Evolutionary conservation across 2,888 invertebrate genomes (phyloP).

Genomic region (Lasius fuliginosus): DNA sequence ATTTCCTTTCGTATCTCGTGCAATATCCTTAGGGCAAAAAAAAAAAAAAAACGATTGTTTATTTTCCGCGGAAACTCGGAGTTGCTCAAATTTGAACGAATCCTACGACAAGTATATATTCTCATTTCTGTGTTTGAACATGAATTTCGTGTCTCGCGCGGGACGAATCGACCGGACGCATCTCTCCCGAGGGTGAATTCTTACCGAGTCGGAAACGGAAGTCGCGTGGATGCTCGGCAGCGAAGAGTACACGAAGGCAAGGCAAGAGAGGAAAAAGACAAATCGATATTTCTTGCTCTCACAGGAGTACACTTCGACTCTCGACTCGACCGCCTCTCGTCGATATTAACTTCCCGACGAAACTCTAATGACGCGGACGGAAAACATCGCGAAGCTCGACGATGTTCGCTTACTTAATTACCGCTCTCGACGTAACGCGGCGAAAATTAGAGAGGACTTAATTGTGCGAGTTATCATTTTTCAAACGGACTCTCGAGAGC

Average conservation of each 20-base stretch:
- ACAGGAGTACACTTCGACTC: not conserved
- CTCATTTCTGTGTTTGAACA: not conserved
- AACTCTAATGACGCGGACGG: constrained; percentile 11
- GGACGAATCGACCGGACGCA: not conserved
- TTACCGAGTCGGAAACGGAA: constrained; percentile 33
- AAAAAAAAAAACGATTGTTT: constrained; percentile 3
- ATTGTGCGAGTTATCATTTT: constrained; percentile 27
- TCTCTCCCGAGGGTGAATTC: not conserved
- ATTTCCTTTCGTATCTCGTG: not conserved
- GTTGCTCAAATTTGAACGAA: not conserved
- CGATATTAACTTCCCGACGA: not conserved
- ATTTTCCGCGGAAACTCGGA: not conserved
- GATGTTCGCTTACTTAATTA: constrained; percentile 24
- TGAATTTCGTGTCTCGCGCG: not conserved
- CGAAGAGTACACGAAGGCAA: not conserved
- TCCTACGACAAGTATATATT: not conserved
- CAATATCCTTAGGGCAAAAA: not conserved
- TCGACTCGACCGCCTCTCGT: not conserved
- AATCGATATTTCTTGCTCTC: constrained; percentile 43
- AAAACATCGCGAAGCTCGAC: constrained; percentile 5
- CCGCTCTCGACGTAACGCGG: not conserved
- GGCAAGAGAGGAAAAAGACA: not conserved
- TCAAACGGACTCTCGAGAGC: not conserved
- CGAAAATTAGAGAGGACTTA: constrained; percentile 16
- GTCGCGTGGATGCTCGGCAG: not conserved